These are phyloP conservation scores for Clamator glandarius DNA, from an alignment of 2,797 vertebrate genomes.

Conservation along the genomic window DNA sequence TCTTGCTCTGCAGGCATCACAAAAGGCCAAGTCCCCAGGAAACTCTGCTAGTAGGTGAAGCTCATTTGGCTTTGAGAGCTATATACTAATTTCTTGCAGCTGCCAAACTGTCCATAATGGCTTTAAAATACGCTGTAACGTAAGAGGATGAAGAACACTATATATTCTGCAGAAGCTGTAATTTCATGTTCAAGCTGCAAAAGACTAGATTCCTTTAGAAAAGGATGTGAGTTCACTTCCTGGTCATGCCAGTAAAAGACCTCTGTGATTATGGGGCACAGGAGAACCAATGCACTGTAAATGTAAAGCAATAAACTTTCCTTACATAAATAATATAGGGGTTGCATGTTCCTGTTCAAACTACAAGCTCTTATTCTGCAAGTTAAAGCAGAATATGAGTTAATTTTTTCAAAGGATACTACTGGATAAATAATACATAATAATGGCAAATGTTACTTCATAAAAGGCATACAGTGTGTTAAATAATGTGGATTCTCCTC, in stretches of 20 bases:
- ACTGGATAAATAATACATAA: not conserved
- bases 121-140: constrained; percentile 1
- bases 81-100: not conserved
- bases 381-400: not conserved
- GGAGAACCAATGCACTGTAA: not conserved
- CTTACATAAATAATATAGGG: not conserved
- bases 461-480: not conserved
- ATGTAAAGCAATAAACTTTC: not conserved
- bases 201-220: not conserved
- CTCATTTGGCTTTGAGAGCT: not conserved
- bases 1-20: not conserved
- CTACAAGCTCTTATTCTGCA: not conserved
- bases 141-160: not conserved
- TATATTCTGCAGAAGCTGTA: not conserved
- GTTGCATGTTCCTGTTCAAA: not conserved
- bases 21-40: not conserved
- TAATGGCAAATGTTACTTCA: not conserved
- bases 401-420: not conserved
- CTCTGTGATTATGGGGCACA: not conserved
- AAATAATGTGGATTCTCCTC: not conserved
- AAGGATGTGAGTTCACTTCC: constrained; percentile 16
- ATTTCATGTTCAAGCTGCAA: not conserved
- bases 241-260: not conserved
- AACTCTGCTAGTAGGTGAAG: not conserved
- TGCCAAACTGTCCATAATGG: not conserved